Base-by-base conservation (phyloP, 2,888 invertebrate genomes). In the Orthonevra nobilis region DNA sequence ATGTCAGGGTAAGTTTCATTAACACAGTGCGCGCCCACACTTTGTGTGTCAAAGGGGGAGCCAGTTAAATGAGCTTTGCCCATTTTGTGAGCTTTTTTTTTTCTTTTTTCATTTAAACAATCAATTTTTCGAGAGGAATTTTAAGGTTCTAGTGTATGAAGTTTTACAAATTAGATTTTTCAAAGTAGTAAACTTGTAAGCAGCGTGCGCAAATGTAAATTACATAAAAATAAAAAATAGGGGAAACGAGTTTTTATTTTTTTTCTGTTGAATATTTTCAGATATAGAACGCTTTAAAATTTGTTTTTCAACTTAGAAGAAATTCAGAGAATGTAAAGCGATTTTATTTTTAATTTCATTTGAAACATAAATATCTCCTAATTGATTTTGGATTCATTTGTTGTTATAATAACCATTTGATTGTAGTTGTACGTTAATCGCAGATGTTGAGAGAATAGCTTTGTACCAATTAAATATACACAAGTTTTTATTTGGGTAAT, bases 1-100 rank as follows among this genome's bases (percentile, higher is more conserved):
- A 32, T 77, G 72, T 77, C 77, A 77, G 64, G 77, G 77, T 64
- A 64, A 77, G 34, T 77, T 77, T 70, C 19, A 58, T 77, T 77
- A 48, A 14, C 30, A 40, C 56, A 26, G 23, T 19, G 4, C 26
- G 38, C 36, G 7, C 3, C 14, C 14, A 15, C 36, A 36, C 4
- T 14, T 12, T 5, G 4, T n/a, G n/a, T n/a, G n/a, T n/a, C n/a
- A n/a, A n/a, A n/a, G n/a, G n/a, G n/a, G n/a, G n/a, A n/a, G n/a
- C n/a, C n/a, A n/a, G n/a, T n/a, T n/a, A n/a, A n/a, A n/a, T n/a
- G n/a, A n/a, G n/a, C n/a, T n/a, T n/a, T n/a, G n/a, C n/a, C n/a
- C n/a, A n/a, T n/a, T n/a, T n/a, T n/a, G n/a, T n/a, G n/a, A 40
- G 40, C 40, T 40, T 40, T 40, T 40, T 19, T n/a, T 17, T 17